phyloP scores from a whole-genome alignment of 1,140 invertebrate genomes.

The Micrasema longulum region DNA sequence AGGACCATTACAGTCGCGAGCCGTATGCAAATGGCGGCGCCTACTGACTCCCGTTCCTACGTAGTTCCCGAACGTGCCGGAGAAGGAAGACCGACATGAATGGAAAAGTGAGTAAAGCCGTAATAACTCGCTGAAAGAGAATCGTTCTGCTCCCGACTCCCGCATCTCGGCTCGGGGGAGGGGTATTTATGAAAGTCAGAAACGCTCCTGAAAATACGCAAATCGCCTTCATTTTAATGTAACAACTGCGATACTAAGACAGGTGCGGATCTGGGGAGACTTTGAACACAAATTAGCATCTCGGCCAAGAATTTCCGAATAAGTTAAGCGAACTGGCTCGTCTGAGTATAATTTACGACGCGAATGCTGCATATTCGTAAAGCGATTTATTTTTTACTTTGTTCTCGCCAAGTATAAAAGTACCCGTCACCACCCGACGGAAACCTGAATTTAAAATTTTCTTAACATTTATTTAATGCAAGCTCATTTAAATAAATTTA shows the following conservation, averaged over 20 bases:
- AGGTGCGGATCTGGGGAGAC: slow-evolving; percentile 9
- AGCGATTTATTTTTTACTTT: too few relatives aligned
- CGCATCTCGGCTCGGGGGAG: too few relatives aligned
- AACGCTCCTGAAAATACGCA: slow-evolving; percentile 50
- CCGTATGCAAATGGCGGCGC: slow-evolving; percentile 51
- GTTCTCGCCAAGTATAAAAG: too few relatives aligned
- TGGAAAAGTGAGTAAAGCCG: slow-evolving; percentile 15
- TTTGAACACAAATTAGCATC: slow-evolving; percentile 22
- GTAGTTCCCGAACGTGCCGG: background rate
- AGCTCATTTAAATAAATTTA: too few relatives aligned
- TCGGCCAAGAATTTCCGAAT: slow-evolving; percentile 17
- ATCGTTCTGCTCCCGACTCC: slow-evolving; percentile 25
- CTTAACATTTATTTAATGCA: too few relatives aligned
- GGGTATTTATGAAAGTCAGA: slow-evolving; percentile 52
- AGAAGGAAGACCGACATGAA: slow-evolving; percentile 13
- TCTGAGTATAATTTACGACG: slow-evolving; percentile 14
- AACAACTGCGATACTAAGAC: slow-evolving; percentile 47
- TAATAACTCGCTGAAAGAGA: slow-evolving; percentile 37
- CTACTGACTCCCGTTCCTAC: background rate
- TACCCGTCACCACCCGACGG: too few relatives aligned
- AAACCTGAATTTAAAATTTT: too few relatives aligned
- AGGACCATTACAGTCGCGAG: slow-evolving; percentile 47
- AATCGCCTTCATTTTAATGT: slow-evolving; percentile 54
- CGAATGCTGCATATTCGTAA: slow-evolving; percentile 18
- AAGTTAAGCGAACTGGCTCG: background rate